phyloP scores from a whole-genome alignment of 2,888 invertebrate species.

The Epiblema foenella region DNA sequence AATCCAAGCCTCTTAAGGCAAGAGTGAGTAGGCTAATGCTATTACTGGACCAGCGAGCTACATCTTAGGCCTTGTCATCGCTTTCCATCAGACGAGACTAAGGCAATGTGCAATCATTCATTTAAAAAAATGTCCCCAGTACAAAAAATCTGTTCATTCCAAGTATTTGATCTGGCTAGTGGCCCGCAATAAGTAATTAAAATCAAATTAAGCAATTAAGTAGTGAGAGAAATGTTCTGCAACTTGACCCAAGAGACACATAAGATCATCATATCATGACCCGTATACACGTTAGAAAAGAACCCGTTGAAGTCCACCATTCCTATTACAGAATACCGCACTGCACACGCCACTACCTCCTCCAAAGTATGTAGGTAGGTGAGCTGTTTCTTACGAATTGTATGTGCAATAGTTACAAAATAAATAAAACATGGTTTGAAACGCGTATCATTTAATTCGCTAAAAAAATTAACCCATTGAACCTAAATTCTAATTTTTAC shows the following conservation, averaged over 20 bases:
- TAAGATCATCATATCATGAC: not conserved
- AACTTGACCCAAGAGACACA: not conserved
- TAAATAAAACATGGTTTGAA: constrained; percentile 42
- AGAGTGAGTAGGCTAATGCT: no score
- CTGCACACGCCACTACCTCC: not conserved
- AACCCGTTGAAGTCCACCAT: not conserved
- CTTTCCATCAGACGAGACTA: no score
- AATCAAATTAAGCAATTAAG: not conserved
- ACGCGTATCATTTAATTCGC: constrained; percentile 22
- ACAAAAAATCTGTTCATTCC: constrained; percentile 14
- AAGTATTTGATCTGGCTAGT: not conserved
- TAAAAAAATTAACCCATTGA: not conserved
- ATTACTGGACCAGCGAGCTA: no score
- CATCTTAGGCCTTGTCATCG: no score
- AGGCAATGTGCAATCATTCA: no score
- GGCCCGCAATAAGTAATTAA: not conserved
- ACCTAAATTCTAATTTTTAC: no score
- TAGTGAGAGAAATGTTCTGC: not conserved
- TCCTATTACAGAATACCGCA: not conserved
- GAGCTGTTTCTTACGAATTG: constrained; percentile 5
- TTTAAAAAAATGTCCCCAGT: not conserved
- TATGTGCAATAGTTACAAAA: constrained; percentile 45
- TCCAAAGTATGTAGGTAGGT: not conserved
- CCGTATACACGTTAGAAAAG: not conserved
- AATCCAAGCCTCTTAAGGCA: no score